Conservation (phyloP, 2,888 invertebrate genomes). For the Baronia brevicornis region DNA sequence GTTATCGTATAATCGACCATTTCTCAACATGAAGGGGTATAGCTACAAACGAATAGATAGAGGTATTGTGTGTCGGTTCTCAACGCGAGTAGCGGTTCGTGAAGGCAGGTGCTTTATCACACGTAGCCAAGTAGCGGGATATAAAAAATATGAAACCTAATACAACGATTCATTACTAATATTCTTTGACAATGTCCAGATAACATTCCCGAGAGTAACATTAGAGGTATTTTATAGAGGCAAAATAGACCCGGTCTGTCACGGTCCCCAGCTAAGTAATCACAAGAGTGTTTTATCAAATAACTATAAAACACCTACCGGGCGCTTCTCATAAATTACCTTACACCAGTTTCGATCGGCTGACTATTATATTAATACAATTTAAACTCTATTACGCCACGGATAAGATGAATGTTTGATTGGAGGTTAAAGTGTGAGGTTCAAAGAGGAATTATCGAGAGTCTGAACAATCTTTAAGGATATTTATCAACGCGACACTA, state of each 20-base stretch:
- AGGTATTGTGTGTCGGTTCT: constrained; percentile 13
- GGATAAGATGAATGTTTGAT: constrained; percentile 27
- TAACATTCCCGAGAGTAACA: constrained; percentile 45
- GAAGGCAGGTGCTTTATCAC: constrained; percentile 20
- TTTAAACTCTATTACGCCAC: constrained; percentile 25
- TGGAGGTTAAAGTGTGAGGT: constrained; percentile 41
- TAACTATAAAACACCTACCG: constrained; percentile 69
- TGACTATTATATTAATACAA: constrained; percentile 14
- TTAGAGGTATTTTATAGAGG: constrained; percentile 52
- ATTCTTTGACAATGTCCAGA: constrained; percentile 39
- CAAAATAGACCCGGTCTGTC: constrained; percentile 59
- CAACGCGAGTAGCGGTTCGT: constrained; percentile 13
- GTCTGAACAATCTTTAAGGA: constrained; percentile 70
- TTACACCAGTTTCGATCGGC: constrained; percentile 34
- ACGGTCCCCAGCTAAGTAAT: constrained; percentile 64
- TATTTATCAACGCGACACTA: constrained; percentile 73
- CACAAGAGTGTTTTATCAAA: constrained; percentile 71
- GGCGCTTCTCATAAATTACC: constrained; percentile 66
- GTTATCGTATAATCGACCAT: no score
- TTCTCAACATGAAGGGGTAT: no score
- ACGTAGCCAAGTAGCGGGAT: constrained; percentile 14
- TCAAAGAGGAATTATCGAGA: constrained; percentile 65
- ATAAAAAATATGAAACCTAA: constrained; percentile 26
- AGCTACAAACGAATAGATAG: constrained; percentile 1
- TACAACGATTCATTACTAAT: constrained; percentile 33